phyloP scores from a whole-genome alignment of 2,113 vertebrate genomes.

The Callospermophilus lateralis region DNA sequence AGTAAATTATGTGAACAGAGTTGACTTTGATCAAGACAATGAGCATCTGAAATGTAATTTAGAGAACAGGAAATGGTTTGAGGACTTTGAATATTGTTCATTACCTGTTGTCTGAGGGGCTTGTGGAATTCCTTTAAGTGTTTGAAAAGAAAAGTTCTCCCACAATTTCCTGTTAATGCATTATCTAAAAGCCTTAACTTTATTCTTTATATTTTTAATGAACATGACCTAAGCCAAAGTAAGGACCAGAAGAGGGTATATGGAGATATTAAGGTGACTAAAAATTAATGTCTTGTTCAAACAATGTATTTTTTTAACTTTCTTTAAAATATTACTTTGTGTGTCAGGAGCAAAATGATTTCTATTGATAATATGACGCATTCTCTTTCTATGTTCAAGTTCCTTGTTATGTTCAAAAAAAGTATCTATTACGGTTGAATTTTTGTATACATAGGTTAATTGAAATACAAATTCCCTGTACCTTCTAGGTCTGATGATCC shows the following conservation, averaged over 20 bases:
- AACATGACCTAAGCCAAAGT: background rate
- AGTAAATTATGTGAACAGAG: background rate
- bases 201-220: background rate
- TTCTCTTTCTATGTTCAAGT: background rate
- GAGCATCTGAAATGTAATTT: background rate
- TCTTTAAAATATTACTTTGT: background rate
- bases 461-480: background rate
- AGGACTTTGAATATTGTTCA: background rate
- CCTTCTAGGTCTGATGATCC: background rate
- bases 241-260: background rate
- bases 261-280: background rate
- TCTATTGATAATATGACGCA: background rate
- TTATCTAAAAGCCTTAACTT: background rate
- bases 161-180: background rate
- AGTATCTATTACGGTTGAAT: background rate
- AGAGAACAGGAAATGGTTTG: background rate
- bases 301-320: background rate
- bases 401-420: background rate
- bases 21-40: background rate
- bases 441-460: background rate
- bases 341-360: background rate
- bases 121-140: background rate
- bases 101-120: background rate
- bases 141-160: background rate
- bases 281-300: background rate